Conservation (phyloP, 2,113 vertebrate genomes). For the Scomber japonicus region DNA sequence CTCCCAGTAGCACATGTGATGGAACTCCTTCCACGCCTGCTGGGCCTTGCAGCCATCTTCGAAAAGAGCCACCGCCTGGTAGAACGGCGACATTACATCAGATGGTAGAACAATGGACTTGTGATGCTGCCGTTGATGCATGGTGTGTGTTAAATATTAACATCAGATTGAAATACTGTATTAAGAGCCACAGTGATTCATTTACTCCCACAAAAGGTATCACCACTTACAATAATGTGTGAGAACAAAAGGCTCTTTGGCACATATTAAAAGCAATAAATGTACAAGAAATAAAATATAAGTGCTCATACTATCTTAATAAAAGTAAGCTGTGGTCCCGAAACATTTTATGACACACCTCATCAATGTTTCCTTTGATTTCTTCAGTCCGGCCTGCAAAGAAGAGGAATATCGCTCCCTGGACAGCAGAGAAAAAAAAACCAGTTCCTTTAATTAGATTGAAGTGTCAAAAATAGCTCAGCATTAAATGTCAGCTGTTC, state of each 20-base stretch:
- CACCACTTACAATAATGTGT: background rate
- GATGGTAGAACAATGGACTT: background rate
- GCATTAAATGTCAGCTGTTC: background rate
- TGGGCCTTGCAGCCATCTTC: constrained; percentile 88
- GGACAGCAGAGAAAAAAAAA: constrained; percentile 2
- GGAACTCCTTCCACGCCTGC: constrained; percentile 89
- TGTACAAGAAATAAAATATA: background rate
- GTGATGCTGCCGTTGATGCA: background rate
- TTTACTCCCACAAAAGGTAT: background rate
- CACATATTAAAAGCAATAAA: background rate
- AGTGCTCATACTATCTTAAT: background rate
- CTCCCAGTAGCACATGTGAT: constrained; percentile 93
- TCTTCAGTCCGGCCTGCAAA: constrained; percentile 88
- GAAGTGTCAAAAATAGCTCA: background rate
- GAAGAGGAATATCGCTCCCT: constrained; percentile 90
- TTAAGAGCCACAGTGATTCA: rapidly evolving
- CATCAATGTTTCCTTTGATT: constrained; percentile 89
- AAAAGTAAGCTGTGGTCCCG: background rate
- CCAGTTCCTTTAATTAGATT: background rate
- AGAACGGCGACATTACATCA: background rate
- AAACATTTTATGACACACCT: constrained; percentile 70
- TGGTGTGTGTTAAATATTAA: constrained; percentile 20
- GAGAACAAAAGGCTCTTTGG: background rate
- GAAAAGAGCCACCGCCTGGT: constrained; percentile 86
- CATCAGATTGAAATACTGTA: background rate